Percentiles rank a stretch among this genome's conserved stretches.
Conservation (phyloP, 2,888 invertebrate species). For the Smittia sp. region DNA sequence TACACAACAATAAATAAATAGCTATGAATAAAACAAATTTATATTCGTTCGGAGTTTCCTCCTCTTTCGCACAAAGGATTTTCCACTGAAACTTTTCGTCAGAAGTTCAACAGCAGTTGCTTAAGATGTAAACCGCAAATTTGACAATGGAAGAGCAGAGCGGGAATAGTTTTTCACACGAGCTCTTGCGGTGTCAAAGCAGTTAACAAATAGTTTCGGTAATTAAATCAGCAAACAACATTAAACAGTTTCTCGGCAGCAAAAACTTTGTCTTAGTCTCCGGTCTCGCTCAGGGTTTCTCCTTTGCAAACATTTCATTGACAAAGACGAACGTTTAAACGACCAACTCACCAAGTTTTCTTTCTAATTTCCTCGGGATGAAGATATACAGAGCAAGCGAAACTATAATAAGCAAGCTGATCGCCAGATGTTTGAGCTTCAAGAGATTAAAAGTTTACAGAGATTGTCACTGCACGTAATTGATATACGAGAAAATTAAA, state of each 20-base stretch:
- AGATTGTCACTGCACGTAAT: too few species aligned
- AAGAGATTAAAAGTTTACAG: too few species aligned
- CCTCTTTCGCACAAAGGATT: not conserved
- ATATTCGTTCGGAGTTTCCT: not conserved
- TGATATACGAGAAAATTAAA: too few species aligned
- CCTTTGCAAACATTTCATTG: too few species aligned
- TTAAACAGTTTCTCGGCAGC: not conserved
- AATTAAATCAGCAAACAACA: conserved; percentile 28
- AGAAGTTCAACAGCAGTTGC: conserved; percentile 16
- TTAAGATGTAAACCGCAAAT: conserved; percentile 23
- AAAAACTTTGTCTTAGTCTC: conserved; percentile 11
- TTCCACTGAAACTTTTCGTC: not conserved
- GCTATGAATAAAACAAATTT: conserved; percentile 37
- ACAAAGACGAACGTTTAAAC: too few species aligned
- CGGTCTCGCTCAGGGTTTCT: too few species aligned
- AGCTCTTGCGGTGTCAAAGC: conserved; percentile 26
- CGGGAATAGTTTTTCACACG: not conserved
- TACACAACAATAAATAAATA: conserved; percentile 38
- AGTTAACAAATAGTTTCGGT: conserved; percentile 40
- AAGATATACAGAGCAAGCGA: too few species aligned
- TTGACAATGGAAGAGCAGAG: not conserved
- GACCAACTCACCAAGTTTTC: too few species aligned
- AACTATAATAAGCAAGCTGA: too few species aligned
- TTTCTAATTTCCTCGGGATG: too few species aligned
- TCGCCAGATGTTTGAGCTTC: too few species aligned